phyloP scores from a whole-genome alignment of 2,113 vertebrate species.

The Gnathonemus longibarbis region DNA sequence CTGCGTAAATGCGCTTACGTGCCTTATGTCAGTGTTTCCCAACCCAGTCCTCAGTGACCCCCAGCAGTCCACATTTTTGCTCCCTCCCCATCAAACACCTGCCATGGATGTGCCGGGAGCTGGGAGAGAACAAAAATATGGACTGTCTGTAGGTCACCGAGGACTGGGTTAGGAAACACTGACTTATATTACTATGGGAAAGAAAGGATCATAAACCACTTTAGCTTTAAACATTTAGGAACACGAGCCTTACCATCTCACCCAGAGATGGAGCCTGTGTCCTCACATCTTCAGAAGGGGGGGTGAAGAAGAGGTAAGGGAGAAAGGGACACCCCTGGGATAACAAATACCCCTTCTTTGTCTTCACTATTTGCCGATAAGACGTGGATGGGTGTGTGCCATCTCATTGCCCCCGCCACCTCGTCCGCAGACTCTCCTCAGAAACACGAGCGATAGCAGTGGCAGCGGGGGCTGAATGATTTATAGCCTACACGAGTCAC shows the following conservation, averaged over 20 bases:
- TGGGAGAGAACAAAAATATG: neutral
- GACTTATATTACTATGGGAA: neutral
- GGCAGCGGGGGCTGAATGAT: neutral
- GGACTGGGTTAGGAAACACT: neutral
- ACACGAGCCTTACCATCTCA: neutral
- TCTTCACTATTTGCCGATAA: neutral
- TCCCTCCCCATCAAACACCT: neutral
- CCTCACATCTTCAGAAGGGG: neutral
- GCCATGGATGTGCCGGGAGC: neutral
- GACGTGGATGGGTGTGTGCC: neutral
- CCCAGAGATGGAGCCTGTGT: neutral
- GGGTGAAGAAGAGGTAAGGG: neutral
- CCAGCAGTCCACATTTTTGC: neutral
- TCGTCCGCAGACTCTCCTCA: neutral
- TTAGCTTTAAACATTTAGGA: neutral
- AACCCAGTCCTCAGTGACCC: neutral
- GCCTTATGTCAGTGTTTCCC: neutral
- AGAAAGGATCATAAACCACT: neutral
- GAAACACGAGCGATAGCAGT: neutral
- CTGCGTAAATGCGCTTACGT: neutral
- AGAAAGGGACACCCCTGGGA: neutral
- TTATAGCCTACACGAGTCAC: neutral
- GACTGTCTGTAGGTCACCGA: neutral
- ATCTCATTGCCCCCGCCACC: neutral
- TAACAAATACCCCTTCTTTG: neutral